Base-by-base conservation (phyloP, 2,888 invertebrate species). In the Apamea sordens region DNA sequence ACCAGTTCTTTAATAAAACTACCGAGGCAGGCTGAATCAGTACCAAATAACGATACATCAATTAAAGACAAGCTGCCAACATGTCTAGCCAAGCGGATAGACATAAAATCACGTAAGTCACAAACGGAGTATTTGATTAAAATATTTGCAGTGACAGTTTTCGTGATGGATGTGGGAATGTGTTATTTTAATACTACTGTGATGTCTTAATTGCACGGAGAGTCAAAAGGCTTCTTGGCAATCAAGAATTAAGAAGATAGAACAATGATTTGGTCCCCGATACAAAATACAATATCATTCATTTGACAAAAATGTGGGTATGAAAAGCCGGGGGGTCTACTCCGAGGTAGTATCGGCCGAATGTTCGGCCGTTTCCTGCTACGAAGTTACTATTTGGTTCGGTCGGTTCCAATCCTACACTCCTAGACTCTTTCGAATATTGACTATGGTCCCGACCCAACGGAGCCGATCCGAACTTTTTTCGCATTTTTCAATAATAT, bases 91-190 rank as follows among this genome's bases (percentile, higher is more conserved):
- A 77, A 77, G 71, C 83, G 69, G 24, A 32, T 24, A 75, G 47
- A 72, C 64, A 68, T 75, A 10, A 65, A 75, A 75, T 78, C 85
- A 86, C 80, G 87, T 80, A 75, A 82, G 59, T 41, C 24, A n/a
- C 50, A 70, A 56, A 68, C 24, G 47, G 47, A 36, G 77, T 53
- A 84, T 69, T 74, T 36, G 50, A 79, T 74, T 73, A 74, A 85
- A 85, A 85, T 87, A 81, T 78, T 86, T 86, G 72, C 2, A 73
- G 84, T 70, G 84, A 84, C 81, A 86, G 86, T 79, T 71, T 71
- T 61, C 44, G 24, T 73, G 80, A 85, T 77, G 21, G n/a, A 75
- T 84, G 44, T 59, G 75, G 59, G 76, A 84, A 65, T 73, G 68
- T 13, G n/a, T 32, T 77, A 68, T 68, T 86, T 77, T 56, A 63